Evolutionary conservation across 1,140 invertebrate species (phyloP).

Genomic region (Caenorhabditis tropicalis): DNA sequence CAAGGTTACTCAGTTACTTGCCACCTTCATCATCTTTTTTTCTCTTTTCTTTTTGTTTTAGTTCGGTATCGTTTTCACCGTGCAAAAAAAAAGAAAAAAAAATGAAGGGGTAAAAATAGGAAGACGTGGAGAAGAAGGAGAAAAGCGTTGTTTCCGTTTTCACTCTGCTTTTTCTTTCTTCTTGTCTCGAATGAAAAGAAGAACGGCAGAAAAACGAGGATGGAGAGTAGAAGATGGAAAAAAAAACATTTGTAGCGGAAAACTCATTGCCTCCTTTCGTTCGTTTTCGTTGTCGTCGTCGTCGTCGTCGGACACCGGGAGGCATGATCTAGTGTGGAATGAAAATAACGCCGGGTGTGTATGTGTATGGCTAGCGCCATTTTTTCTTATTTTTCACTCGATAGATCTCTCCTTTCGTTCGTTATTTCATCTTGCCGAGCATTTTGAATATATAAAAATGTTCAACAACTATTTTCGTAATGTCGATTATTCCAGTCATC

Average conservation of each 20-base stretch:
- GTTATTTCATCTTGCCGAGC: background rate
- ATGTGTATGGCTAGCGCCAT: background rate
- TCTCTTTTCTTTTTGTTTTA: background rate
- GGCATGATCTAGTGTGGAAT: slow-evolving; percentile 10
- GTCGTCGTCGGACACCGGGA: background rate
- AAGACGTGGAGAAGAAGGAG: background rate
- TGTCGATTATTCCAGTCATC: no score
- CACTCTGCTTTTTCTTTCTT: background rate
- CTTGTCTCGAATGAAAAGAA: background rate
- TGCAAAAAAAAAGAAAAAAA: background rate
- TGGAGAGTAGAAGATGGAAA: background rate
- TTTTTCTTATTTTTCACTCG: background rate
- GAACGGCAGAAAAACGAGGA: background rate
- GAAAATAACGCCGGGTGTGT: background rate
- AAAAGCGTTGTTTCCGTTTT: background rate
- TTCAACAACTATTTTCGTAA: background rate
- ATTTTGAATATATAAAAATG: background rate
- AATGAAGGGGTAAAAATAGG: background rate
- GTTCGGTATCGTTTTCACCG: background rate
- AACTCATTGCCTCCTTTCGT: slow-evolving; percentile 5
- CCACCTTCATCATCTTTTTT: background rate
- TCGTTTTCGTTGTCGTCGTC: background rate
- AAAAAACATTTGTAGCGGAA: slow-evolving; percentile 26
- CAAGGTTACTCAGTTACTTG: slow-evolving; percentile 36
- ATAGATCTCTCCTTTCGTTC: background rate